Base-by-base conservation (phyloP, 1,140 invertebrate species). In the Ceratosolen solmsi region DNA sequence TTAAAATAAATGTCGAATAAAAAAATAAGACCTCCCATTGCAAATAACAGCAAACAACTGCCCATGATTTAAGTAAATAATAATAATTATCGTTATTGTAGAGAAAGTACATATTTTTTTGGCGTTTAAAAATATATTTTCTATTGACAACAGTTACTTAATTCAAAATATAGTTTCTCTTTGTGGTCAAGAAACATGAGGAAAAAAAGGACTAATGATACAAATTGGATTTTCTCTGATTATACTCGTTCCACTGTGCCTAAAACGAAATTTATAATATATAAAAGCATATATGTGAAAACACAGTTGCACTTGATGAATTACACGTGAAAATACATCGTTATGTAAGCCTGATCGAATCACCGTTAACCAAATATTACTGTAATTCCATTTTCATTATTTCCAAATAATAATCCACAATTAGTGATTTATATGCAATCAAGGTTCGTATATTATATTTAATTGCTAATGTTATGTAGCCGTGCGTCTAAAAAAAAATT, bases 271-370 rank as follows among this genome's bases (percentile, higher is more conserved):
- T n/a, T n/a, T n/a, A n/a, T n/a, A n/a, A n/a, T n/a, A n/a, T n/a
- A 51, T 72, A 33, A 72, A 49, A 46, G n/a, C 33, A 20, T 36
- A 9, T 84, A 85, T 84, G 85, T 84, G 84, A 86, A 84, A 84
- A 73, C 73, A 83, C 65, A 25, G 30, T 27, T 20, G 13, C 15
- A 30, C 25, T 41, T 30, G 38, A 30, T n/a, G 54, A 65, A 33
- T 80, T 54, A 25, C 20, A 27, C 22, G 17, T 49, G 8, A 9
- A 73, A 80, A 63, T 25, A 27, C 56, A 33, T 79, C 25, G 20
- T 80, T 73, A 65, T 41, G 60, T 79, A 79, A 79, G 22, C 0
- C 1, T 0, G n/a, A 70, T 33, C 41, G 78, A 79, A 79, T 72
- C 51, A 79, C 33, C 0, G 49, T 11, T 36, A n/a, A n/a, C 9